Base-by-base conservation (phyloP, 2,113 vertebrate genomes). In the Notechis scutatus region DNA sequence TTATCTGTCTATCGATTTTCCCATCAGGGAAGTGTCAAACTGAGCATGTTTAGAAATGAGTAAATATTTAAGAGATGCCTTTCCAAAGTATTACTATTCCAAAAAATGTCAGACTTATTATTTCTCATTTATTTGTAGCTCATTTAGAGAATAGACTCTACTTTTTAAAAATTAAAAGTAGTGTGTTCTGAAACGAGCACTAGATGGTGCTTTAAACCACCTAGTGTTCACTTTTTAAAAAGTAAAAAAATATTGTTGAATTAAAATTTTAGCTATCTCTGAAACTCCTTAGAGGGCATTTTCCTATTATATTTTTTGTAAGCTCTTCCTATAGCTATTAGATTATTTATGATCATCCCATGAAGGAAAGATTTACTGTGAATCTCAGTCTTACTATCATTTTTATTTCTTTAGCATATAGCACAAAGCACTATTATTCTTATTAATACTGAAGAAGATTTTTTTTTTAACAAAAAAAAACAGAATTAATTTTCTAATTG, bases 141-240 rank as follows among this genome's bases (percentile, higher is more conserved):
- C 29, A 15, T 52, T 57, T 18, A 42, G 0, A 1, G 26, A 91
- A n/a, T 56, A 12, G 1, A 45, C 3, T 1, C 20, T 64, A 15
- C 3, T 3, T 45, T 90, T 94, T 14, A 0, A 5, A 47, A 85
- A 26, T 69, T 92, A 69, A 7, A 6, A 52, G 23, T 23, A 8
- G 45, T 89, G 3, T 95, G 94, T 81, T 74, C 87, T 90, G 47
- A 92, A 93, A 10, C 11, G 23, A 93, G 94, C 96, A 92, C 95
- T 96, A 97, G 96, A 91, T 96, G 96, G 96, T 94, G 95, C 95
- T 93, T 90, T 39, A 90, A 90, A 89, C 52, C 50, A 92, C 57
- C 39, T 85, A 34, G 2, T 69, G 29, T 93, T 90, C 86, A n/a
- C 1, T 90, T 95, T 61, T 74, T 91, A 85, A 45, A 81, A 45